These are phyloP conservation scores for Martes flavigula DNA, from an alignment of 2,797 vertebrate species.

Conservation along the genomic window DNA sequence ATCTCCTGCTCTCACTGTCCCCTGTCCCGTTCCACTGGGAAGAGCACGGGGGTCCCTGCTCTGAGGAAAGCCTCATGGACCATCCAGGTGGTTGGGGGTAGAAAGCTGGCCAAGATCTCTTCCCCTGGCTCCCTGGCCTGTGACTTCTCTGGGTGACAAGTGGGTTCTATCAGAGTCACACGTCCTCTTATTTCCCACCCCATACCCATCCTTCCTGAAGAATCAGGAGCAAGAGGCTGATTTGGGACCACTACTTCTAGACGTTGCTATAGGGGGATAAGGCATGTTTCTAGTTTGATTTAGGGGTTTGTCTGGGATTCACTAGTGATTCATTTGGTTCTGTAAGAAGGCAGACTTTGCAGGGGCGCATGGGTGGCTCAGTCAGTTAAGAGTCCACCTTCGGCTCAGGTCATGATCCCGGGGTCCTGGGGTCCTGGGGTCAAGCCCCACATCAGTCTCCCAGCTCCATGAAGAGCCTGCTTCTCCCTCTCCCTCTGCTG, in stretches of 20 bases:
- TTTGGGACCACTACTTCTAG: not conserved
- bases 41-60: not conserved
- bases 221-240: not conserved
- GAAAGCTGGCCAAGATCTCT: not conserved
- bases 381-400: too few relatives aligned
- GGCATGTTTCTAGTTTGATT: not conserved
- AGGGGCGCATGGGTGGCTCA: too few relatives aligned
- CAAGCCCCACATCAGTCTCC: too few relatives aligned
- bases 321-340: not conserved
- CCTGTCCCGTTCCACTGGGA: not conserved
- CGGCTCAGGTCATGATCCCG: too few relatives aligned
- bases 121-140: rapidly evolving
- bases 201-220: not conserved
- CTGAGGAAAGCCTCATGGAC: not conserved
- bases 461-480: too few relatives aligned
- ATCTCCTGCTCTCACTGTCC: not conserved
- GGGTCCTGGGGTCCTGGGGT: too few relatives aligned
- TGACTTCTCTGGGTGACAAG: not conserved
- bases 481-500: too few relatives aligned
- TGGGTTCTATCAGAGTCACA: not conserved
- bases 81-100: not conserved
- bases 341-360: not conserved
- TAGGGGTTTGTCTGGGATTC: not conserved
- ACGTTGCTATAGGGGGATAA: not conserved
- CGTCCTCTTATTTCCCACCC: not conserved